These are phyloP conservation scores for Macrosteles quadrilineatus DNA, from an alignment of 1,140 invertebrate species.

Conservation along the genomic window DNA sequence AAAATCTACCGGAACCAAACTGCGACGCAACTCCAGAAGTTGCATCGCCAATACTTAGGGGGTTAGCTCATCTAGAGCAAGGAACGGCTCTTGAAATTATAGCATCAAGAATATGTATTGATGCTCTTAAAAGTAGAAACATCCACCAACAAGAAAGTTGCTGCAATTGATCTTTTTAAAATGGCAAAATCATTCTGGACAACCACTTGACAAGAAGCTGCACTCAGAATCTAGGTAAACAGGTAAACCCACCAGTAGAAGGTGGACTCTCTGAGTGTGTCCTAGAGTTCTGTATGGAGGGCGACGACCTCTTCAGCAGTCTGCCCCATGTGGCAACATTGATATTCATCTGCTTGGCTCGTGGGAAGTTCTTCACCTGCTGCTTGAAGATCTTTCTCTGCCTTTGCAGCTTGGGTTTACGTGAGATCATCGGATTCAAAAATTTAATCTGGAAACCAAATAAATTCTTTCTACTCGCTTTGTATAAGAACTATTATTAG, in stretches of 20 bases:
- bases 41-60: too few species aligned
- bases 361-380: conserved; percentile 93
- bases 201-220: background rate
- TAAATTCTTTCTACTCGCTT: too few species aligned
- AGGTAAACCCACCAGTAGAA: conserved; percentile 45
- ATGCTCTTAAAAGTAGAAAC: too few species aligned
- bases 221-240: background rate
- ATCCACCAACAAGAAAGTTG: background rate
- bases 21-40: too few species aligned
- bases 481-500: too few species aligned
- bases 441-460: conserved; percentile 93
- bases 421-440: conserved; percentile 97
- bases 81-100: too few species aligned
- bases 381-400: conserved; percentile 98
- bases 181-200: background rate
- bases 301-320: conserved; percentile 79
- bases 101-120: too few species aligned
- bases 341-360: conserved; percentile 97
- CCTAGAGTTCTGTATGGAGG: conserved; percentile 62
- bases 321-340: conserved; percentile 97
- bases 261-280: conserved; percentile 55
- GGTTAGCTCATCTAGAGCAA: too few species aligned
- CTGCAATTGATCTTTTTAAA: conserved; percentile 6
- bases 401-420: conserved; percentile 94
- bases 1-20: too few species aligned